phyloP scores from a whole-genome alignment of 2,797 vertebrate species.

The Lepidocolaptes lacrymiger region DNA sequence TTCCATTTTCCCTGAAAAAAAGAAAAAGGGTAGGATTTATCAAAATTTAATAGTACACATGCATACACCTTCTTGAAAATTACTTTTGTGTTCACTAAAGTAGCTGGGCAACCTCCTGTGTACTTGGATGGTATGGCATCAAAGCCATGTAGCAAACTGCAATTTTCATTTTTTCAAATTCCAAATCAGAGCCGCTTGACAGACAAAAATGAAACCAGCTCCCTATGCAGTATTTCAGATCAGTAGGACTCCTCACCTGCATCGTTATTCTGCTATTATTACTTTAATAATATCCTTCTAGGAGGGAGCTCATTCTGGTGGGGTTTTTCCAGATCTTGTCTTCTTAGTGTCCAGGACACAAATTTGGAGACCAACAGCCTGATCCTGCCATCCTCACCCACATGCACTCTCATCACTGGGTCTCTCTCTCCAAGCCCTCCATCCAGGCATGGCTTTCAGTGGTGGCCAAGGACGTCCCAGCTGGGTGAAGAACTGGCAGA shows the following conservation, averaged over 20 bases:
- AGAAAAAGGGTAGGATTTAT: conserved; percentile 8
- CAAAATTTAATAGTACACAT: neutral
- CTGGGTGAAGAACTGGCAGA: neutral
- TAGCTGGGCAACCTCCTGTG: neutral
- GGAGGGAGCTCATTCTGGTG: neutral
- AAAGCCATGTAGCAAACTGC: neutral
- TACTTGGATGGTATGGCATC: neutral
- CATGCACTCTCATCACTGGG: neutral
- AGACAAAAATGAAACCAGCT: neutral
- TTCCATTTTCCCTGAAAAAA: conserved; percentile 76
- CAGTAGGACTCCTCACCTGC: neutral
- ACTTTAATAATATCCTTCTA: neutral
- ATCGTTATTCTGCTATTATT: neutral
- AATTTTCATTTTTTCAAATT: neutral
- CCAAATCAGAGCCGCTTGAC: neutral
- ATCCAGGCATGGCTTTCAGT: neutral
- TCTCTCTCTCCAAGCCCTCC: neutral
- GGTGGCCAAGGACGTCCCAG: neutral
- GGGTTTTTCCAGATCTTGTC: neutral
- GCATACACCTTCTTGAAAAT: neutral
- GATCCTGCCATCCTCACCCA: neutral
- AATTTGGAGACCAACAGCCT: neutral
- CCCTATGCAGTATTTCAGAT: neutral
- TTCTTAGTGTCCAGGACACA: neutral
- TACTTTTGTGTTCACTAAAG: neutral